Percentiles rank a stretch among this genome's conserved stretches.
phyloP scores from a whole-genome alignment of 2,113 vertebrate species.

The Oenanthe oenanthe region DNA sequence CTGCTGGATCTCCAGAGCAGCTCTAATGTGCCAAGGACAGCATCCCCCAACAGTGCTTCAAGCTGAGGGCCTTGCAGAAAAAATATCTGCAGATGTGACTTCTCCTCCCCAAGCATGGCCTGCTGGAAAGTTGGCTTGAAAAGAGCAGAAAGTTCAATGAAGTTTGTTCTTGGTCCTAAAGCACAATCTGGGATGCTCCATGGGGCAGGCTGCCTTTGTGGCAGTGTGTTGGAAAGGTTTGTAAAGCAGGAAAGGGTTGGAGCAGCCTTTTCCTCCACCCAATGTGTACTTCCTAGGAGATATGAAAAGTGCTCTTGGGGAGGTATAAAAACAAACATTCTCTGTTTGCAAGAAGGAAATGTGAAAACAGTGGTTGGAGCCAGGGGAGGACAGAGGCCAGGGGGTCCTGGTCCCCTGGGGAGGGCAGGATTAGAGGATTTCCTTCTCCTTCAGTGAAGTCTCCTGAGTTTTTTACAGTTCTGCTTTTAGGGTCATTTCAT shows the following conservation, averaged over 20 bases:
- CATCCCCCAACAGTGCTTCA: background rate
- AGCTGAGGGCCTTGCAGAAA: background rate
- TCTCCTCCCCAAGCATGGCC: accelerated
- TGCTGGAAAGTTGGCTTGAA: background rate
- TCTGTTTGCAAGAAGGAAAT: background rate
- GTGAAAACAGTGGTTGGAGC: background rate
- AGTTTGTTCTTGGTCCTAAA: background rate
- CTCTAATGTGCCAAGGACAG: background rate
- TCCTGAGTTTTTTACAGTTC: background rate
- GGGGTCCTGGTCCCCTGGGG: background rate
- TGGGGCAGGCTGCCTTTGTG: background rate
- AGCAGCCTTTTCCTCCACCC: background rate
- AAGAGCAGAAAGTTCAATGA: background rate
- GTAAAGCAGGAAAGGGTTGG: background rate
- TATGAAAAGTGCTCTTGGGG: background rate
- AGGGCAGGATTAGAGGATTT: background rate
- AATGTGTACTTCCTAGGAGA: background rate
- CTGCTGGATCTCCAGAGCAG: background rate
- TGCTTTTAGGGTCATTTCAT: background rate
- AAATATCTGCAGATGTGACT: background rate
- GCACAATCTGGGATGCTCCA: background rate
- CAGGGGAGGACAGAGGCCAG: background rate
- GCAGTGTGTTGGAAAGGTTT: background rate
- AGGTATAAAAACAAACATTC: background rate
- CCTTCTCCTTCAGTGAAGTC: background rate